Base-by-base conservation (phyloP, 2,888 invertebrate genomes). In the Eristalinus aeneus region DNA sequence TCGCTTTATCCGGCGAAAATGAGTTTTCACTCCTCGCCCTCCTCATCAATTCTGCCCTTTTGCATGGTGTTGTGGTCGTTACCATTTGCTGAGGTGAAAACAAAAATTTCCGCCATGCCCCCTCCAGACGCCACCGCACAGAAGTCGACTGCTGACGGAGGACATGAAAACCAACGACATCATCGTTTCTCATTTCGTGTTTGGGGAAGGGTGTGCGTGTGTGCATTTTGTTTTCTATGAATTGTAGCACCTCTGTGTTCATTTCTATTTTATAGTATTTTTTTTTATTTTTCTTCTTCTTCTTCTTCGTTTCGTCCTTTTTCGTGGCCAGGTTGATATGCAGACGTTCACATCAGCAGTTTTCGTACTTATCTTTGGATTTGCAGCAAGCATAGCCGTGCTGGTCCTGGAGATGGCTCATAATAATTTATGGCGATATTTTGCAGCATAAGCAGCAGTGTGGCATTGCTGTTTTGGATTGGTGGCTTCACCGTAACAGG, bases 341-440 rank as follows among this genome's bases (percentile, higher is more conserved):
- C 91, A 92, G 31, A 95, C 95, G 89, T 94, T 95, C 89, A 93
- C 94, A 46, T 94, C 94, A 78, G 94, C 94, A 0, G 91, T 95
- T 12, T 89, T 94, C 16, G 91, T 94, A 61, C 91, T 95, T 8
- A 89, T 92, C 2, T 89, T 93, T 2, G 95, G 95, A 23, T 91
- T 93, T 88, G 87, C 92, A 20, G 88, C 92, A 91, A 27, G 58
- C 92, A 5, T 91, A 31, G 78, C 91, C 74, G 90, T 90, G 58
- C 88, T 92, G 72, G 88, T 87, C 68, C 78, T 90, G 54, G 92
- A 92, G 89, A 90, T 91, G 86, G 75, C 89, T 85, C 89, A 89
- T 88, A 88, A 89, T 89, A 89, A 89, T 88, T 88, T 90, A 88
- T 89, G 89, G 89, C 89, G 88, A 80, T 86, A 88, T 79, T 88